phyloP scores from a whole-genome alignment of 2,888 invertebrate genomes.

The Pocota personata region DNA sequence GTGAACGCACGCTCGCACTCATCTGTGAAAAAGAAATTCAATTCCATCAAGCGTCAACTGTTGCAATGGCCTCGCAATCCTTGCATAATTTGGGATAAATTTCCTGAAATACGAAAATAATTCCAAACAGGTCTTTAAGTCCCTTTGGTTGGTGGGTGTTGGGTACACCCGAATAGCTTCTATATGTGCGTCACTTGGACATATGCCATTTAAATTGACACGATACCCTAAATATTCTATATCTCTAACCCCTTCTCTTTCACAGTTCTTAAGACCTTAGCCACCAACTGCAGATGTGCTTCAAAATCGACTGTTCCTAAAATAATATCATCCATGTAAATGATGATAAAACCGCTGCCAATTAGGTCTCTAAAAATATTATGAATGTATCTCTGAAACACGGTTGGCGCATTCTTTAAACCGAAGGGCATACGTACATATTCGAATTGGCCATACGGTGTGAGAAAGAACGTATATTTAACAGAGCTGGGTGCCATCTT shows the following conservation, averaged over 20 bases:
- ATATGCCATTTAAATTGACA: slow-evolving; percentile 34
- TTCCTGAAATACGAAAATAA: slow-evolving; percentile 61
- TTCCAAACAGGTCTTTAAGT: slow-evolving; percentile 54
- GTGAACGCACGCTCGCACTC: slow-evolving; percentile 4
- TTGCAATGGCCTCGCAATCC: slow-evolving; percentile 48
- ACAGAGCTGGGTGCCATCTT: slow-evolving; percentile 57
- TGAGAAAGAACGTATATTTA: slow-evolving; percentile 38
- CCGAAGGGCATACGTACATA: slow-evolving; percentile 42
- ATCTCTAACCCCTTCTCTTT: slow-evolving; percentile 17
- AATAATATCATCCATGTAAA: neutral
- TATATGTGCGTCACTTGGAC: slow-evolving; percentile 46
- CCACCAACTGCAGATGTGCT: slow-evolving; percentile 28
- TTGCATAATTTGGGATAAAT: slow-evolving; percentile 56
- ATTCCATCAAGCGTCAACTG: slow-evolving; percentile 13
- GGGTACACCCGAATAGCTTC: slow-evolving; percentile 22
- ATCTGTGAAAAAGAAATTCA: slow-evolving; percentile 24
- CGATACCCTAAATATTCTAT: slow-evolving; percentile 52
- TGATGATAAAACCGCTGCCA: neutral
- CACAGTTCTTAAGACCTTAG: slow-evolving; percentile 28
- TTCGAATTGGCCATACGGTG: neutral
- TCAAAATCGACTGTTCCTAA: neutral
- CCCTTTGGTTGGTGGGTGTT: slow-evolving; percentile 12
- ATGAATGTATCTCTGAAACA: slow-evolving; percentile 3
- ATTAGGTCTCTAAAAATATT: too few relatives aligned
- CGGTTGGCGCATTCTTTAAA: slow-evolving; percentile 37